Percentiles rank a stretch among this genome's conserved stretches.
phyloP scores from a whole-genome alignment of 1,140 invertebrate species.

The Drosophila erecta region DNA sequence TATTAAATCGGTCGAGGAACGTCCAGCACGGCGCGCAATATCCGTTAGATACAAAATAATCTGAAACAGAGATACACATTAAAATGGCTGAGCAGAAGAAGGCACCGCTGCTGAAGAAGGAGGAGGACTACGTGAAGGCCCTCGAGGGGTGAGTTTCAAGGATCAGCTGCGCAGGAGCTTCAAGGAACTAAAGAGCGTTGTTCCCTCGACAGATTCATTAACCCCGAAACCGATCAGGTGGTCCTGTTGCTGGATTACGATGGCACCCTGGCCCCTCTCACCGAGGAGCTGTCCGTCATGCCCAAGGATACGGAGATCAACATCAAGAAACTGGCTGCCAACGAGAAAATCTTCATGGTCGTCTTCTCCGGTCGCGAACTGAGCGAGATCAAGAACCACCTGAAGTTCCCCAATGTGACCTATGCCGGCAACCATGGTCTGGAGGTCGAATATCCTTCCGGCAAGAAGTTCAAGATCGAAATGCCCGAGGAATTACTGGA shows the following conservation, averaged over 20 bases:
- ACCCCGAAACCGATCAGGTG: constrained; percentile 78
- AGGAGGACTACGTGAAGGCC: constrained; percentile 82
- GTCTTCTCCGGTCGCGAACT: constrained; percentile 94
- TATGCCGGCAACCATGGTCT: constrained; percentile 96
- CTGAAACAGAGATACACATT: constrained; percentile 21
- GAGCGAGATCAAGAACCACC: constrained; percentile 94
- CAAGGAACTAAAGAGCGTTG: constrained; percentile 3
- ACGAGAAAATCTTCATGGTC: constrained; percentile 94
- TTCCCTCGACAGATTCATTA: constrained; percentile 66
- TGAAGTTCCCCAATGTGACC: constrained; percentile 95
- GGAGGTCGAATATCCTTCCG: constrained; percentile 95
- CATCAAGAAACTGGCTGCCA: constrained; percentile 91
- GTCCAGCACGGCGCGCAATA: constrained; percentile 79
- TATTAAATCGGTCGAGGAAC: constrained; percentile 83
- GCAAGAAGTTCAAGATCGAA: constrained; percentile 96
- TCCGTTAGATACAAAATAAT: constrained; percentile 67
- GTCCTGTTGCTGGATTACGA: constrained; percentile 95
- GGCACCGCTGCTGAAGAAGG: constrained; percentile 79
- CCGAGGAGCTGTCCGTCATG: constrained; percentile 93
- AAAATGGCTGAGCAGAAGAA: constrained; percentile 84
- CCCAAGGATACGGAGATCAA: constrained; percentile 94
- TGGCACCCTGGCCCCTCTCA: constrained; percentile 94
- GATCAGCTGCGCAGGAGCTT: background rate
- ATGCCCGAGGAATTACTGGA: constrained; percentile 94
- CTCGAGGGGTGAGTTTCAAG: constrained; percentile 71